These are phyloP conservation scores for Pempheris klunzingeri DNA, from an alignment of 2,797 vertebrate species.

Conservation along the genomic window DNA sequence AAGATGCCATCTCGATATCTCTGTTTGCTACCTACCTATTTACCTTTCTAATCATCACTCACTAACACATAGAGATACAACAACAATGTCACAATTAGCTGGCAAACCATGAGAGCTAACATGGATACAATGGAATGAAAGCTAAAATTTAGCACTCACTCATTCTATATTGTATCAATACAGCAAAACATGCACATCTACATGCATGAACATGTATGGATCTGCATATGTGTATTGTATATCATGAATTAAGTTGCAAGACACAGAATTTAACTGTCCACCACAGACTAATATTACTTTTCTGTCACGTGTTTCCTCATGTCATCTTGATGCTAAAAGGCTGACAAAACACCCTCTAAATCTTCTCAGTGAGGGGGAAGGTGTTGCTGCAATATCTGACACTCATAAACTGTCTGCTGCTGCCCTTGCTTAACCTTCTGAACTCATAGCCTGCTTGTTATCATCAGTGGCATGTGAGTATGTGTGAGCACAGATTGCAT, in stretches of 20 bases:
- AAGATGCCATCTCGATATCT: slow-evolving; percentile 17
- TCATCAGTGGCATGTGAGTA: not conserved
- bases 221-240: not conserved
- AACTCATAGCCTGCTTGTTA: slow-evolving; percentile 12
- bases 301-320: not conserved
- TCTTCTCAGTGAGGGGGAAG: slow-evolving; percentile 10
- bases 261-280: not conserved
- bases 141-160: not conserved
- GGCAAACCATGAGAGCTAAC: not conserved
- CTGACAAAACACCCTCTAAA: slow-evolving; percentile 9
- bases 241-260: not conserved
- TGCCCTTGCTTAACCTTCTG: slow-evolving; percentile 10
- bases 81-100: not conserved
- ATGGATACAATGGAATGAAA: not conserved
- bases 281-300: not conserved
- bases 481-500: not conserved
- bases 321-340: slow-evolving; percentile 1
- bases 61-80: slow-evolving; percentile 8
- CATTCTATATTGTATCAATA: not conserved
- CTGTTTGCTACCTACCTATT: slow-evolving; percentile 39
- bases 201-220: not conserved
- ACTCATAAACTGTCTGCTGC: not conserved
- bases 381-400: not conserved
- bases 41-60: slow-evolving; percentile 13
- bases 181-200: slow-evolving; percentile 1